These are phyloP conservation scores for Ramazzottius varieornatus DNA, from an alignment of 2,888 invertebrate species.

Conservation along the genomic window DNA sequence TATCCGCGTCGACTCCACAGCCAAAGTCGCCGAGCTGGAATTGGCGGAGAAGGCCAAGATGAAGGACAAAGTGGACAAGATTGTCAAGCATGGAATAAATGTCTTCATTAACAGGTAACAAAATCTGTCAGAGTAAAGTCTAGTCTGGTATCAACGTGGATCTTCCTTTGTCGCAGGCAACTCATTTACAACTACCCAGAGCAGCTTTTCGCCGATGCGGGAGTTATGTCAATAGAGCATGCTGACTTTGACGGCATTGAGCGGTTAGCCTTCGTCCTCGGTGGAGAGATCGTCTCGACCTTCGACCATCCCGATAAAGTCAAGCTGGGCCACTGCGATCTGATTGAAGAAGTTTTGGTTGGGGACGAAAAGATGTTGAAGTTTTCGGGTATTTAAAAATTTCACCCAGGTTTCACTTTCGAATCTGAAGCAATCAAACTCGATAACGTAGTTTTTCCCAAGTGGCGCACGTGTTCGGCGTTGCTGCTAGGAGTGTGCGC, in stretches of 20 bases:
- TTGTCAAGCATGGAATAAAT: slow-evolving; percentile 71
- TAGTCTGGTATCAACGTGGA: too few relatives aligned
- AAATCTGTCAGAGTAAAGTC: too few relatives aligned
- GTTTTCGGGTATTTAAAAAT: slow-evolving; percentile 40
- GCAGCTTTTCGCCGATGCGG: slow-evolving; percentile 90
- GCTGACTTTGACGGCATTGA: slow-evolving; percentile 99
- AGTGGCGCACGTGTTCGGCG: too few relatives aligned
- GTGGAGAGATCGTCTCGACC: slow-evolving; percentile 87
- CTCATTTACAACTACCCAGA: slow-evolving; percentile 99
- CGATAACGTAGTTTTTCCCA: too few relatives aligned
- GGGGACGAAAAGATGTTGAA: slow-evolving; percentile 82
- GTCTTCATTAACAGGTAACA: slow-evolving; percentile 74
- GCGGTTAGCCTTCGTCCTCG: slow-evolving; percentile 51
- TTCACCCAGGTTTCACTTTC: too few relatives aligned
- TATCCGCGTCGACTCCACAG: slow-evolving; percentile 32
- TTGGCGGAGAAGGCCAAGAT: slow-evolving; percentile 95
- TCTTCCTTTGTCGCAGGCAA: slow-evolving; percentile 35
- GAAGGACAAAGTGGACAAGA: slow-evolving; percentile 95
- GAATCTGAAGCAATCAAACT: slow-evolving; percentile 1
- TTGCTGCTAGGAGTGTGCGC: too few relatives aligned
- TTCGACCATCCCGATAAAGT: slow-evolving; percentile 77
- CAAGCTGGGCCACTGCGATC: slow-evolving; percentile 68
- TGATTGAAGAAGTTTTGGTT: slow-evolving; percentile 93
- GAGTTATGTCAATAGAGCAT: slow-evolving; percentile 97
- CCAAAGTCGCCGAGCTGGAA: slow-evolving; percentile 81